phyloP scores from a whole-genome alignment of 2,113 vertebrate genomes.

The Alces alces region DNA sequence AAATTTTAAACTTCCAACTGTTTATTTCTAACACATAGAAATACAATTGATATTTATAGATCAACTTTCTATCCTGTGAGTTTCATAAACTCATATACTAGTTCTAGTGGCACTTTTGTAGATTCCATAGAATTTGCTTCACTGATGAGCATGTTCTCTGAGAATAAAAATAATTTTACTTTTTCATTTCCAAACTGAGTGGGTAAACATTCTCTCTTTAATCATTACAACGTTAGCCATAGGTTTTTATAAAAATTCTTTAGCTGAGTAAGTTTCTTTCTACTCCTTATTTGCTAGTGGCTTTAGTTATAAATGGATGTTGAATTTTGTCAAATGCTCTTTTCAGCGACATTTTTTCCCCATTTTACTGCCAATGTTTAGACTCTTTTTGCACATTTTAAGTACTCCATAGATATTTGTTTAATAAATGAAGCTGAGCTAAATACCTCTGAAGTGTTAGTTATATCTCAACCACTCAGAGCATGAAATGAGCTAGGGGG shows the following conservation, averaged over 20 bases:
- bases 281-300: neutral
- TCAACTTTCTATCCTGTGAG: neutral
- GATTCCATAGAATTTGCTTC: neutral
- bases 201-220: neutral
- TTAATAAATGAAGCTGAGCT: neutral
- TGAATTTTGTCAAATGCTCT: conserved; percentile 15
- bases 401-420: neutral
- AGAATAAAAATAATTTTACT: neutral
- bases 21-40: neutral
- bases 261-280: neutral
- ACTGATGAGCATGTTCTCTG: neutral
- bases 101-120: neutral
- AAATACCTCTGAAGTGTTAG: neutral
- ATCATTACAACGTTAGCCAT: neutral
- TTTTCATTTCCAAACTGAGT: neutral
- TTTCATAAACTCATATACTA: neutral
- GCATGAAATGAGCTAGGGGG: neutral
- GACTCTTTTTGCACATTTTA: neutral
- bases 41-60: neutral
- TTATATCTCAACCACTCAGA: neutral
- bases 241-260: neutral
- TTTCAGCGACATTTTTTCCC: neutral
- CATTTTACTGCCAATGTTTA: neutral
- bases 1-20: neutral
- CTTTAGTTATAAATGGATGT: neutral